These are phyloP conservation scores for Pangasius mekongensis DNA, from an alignment of 2,797 vertebrate genomes.

Conservation along the genomic window DNA sequence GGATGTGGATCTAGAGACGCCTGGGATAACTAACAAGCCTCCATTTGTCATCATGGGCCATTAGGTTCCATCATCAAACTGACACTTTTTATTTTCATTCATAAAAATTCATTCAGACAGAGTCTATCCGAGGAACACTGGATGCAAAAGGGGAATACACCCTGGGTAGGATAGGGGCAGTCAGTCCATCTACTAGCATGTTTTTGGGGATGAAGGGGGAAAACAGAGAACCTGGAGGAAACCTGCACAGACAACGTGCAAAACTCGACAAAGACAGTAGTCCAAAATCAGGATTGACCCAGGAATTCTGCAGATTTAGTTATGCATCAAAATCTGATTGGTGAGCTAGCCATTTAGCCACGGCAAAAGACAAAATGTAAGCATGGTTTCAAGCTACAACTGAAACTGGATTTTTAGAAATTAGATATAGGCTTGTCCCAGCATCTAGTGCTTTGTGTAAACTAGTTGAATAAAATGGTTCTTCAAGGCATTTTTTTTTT, in stretches of 20 bases:
- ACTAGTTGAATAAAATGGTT: not conserved
- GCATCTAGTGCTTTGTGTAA: not conserved
- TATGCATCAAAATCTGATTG: not conserved
- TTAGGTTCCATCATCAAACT: too few relatives aligned
- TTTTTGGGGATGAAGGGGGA: not conserved
- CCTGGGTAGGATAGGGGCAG: not conserved
- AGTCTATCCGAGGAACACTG: not conserved
- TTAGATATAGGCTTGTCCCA: not conserved
- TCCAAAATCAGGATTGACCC: not conserved
- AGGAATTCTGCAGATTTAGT: not conserved
- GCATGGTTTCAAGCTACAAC: not conserved
- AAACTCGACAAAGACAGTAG: not conserved
- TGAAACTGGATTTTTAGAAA: not conserved
- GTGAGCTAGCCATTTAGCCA: not conserved
- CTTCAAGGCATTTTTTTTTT: not conserved
- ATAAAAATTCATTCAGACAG: not conserved
- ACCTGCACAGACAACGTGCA: not conserved
- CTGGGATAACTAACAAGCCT: not conserved
- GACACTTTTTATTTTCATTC: not conserved
- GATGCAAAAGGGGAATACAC: too few relatives aligned
- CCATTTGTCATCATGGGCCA: not conserved
- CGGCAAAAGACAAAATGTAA: not conserved
- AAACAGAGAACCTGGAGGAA: not conserved
- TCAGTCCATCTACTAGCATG: too few relatives aligned
- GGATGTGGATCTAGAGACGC: not conserved